A percentile compares a stretch with the other conserved stretches of the same genome.
Conservation (phyloP, 2,888 invertebrate species). For the Rhagophthalmus giganteus region DNA sequence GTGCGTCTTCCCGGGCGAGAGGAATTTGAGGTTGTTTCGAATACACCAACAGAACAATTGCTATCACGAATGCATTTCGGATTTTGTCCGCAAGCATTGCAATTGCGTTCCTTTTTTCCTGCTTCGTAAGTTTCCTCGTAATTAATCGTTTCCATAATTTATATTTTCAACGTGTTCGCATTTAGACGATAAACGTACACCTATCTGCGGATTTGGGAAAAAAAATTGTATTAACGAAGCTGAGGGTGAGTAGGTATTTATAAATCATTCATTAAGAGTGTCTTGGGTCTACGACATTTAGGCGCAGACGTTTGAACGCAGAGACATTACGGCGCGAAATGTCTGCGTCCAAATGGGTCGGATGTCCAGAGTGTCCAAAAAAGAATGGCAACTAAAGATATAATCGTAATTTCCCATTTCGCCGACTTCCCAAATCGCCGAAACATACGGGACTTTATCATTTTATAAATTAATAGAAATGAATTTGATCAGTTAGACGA, state of each 20-base stretch:
- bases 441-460: too few relatives aligned
- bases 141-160: not conserved
- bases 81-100: conserved; percentile 62
- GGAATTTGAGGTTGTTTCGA: conserved; percentile 64
- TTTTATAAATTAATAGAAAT: too few relatives aligned
- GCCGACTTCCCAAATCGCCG: too few relatives aligned
- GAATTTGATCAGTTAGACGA: too few relatives aligned
- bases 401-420: too few relatives aligned
- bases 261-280: too few relatives aligned
- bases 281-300: too few relatives aligned
- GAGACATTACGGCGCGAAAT: too few relatives aligned
- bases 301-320: too few relatives aligned
- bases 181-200: not conserved
- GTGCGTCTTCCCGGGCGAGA: conserved; percentile 66
- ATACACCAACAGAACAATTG: conserved; percentile 69
- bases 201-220: not conserved
- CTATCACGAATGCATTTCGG: conserved; percentile 67
- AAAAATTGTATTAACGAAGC: not conserved
- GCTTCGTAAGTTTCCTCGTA: conserved; percentile 53
- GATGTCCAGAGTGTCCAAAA: too few relatives aligned
- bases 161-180: not conserved
- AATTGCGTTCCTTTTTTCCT: conserved; percentile 68
- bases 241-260: not conserved
- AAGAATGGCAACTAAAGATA: too few relatives aligned
- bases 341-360: too few relatives aligned